Percentiles rank a stretch among this genome's conserved stretches.
These are phyloP conservation scores for Chelidonichthys spinosus DNA, from an alignment of 2,797 vertebrate species.

Conservation along the genomic window DNA sequence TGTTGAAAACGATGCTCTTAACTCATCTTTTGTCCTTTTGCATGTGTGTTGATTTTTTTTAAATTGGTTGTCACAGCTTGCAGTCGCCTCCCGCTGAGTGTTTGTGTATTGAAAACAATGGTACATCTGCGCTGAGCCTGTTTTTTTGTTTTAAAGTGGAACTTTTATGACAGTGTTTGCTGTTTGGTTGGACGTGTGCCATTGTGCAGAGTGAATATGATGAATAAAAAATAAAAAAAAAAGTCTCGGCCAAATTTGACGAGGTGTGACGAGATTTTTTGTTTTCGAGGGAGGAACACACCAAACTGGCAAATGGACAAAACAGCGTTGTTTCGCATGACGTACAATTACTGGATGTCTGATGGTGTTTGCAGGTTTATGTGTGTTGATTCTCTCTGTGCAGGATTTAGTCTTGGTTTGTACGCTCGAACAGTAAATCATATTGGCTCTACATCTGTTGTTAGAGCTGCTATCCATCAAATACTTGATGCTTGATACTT, in stretches of 20 bases:
- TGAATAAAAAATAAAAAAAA: conserved; percentile 11
- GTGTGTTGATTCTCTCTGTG: neutral
- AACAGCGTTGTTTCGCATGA: conserved; percentile 3
- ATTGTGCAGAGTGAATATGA: conserved; percentile 6
- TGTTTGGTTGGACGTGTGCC: conserved; percentile 9
- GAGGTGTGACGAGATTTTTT: conserved; percentile 28
- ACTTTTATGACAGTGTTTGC: conserved; percentile 20
- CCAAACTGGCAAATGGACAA: conserved; percentile 5
- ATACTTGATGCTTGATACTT: neutral
- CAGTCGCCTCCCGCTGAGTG: conserved; percentile 25
- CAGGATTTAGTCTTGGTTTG: neutral
- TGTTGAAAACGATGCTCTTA: conserved; percentile 30
- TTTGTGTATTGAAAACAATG: conserved; percentile 27
- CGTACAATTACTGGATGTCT: neutral
- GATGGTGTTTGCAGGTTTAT: conserved; percentile 9
- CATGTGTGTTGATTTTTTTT: neutral
- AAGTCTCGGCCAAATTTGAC: neutral
- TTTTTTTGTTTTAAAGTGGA: conserved; percentile 18
- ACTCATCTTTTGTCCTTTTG: conserved; percentile 24
- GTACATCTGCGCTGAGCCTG: conserved; percentile 4
- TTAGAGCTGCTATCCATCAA: conserved; percentile 12
- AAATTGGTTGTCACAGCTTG: conserved; percentile 14
- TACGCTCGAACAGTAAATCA: conserved; percentile 11
- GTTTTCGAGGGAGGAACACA: neutral
- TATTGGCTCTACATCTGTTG: neutral